phyloP scores from a whole-genome alignment of 2,113 vertebrate genomes.

The Sakesphorus luctuosus region DNA sequence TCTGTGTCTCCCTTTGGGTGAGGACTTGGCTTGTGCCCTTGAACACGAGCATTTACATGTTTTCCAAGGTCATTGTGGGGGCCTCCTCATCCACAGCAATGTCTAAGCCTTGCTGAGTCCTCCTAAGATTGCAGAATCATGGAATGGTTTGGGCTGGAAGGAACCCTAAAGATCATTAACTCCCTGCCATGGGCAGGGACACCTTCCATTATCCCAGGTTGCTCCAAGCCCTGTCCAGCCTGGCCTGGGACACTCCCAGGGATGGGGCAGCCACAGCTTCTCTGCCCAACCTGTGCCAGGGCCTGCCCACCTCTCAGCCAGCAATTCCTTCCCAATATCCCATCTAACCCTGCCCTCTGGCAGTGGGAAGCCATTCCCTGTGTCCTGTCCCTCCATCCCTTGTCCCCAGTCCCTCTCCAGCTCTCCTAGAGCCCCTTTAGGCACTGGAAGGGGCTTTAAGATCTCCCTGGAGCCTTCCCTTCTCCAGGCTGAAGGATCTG shows the following conservation, averaged over 20 bases:
- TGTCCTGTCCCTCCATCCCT: not conserved
- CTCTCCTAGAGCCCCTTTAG: not conserved
- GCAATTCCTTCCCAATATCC: not conserved
- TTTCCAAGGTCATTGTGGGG: rapidly evolving
- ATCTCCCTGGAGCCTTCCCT: not conserved
- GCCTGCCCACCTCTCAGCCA: not conserved
- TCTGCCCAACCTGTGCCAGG: not conserved
- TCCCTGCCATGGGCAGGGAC: not conserved
- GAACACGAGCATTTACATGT: not conserved
- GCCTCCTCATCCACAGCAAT: rapidly evolving
- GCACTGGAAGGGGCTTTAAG: not conserved
- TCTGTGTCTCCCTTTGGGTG: not conserved
- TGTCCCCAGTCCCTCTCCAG: not conserved
- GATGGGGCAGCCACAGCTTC: not conserved
- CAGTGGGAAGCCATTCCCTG: not conserved
- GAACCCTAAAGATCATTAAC: not conserved
- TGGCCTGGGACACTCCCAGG: not conserved
- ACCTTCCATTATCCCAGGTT: not conserved
- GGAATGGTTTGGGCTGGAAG: not conserved
- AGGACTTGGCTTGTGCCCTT: not conserved
- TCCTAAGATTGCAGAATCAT: not conserved
- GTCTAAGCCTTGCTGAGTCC: not conserved
- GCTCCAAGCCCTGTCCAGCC: not conserved
- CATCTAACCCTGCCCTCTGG: not conserved
- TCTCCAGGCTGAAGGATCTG: not conserved